Conservation (phyloP, 2,888 invertebrate genomes). For the Ornithoptera alexandrae region DNA sequence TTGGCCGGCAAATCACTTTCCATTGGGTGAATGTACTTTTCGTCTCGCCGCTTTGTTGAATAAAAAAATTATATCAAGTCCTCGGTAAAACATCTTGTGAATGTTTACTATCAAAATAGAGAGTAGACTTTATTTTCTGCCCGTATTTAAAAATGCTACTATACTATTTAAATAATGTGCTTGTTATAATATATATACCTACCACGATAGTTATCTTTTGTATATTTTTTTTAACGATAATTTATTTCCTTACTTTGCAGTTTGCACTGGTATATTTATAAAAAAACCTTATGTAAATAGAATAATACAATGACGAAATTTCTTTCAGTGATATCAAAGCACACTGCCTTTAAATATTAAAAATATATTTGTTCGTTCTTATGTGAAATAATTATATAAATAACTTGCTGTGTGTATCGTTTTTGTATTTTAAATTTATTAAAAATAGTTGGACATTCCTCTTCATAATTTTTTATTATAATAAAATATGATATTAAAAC, state of each 20-base stretch:
- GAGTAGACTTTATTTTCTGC: no score
- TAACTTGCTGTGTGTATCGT: slow-evolving; percentile 5
- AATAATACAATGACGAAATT: neutral
- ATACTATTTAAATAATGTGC: no score
- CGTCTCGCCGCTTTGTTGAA: no score
- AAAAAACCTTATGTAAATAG: neutral
- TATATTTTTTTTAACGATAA: neutral
- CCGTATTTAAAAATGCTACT: no score
- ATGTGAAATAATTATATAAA: slow-evolving; percentile 7
- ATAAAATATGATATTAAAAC: slow-evolving; percentile 58
- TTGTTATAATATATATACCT: no score
- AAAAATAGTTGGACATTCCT: slow-evolving; percentile 63
- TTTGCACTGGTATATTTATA: neutral
- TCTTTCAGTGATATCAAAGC: neutral
- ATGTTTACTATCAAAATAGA: no score
- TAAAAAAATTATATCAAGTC: no score
- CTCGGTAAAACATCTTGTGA: no score
- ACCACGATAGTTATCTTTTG: no score
- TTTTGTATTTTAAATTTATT: slow-evolving; percentile 14
- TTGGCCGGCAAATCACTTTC: no score
- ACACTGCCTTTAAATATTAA: neutral
- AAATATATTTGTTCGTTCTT: neutral
- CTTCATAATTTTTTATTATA: slow-evolving; percentile 57
- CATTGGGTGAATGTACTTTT: no score
- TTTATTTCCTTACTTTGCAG: neutral